Evolutionary conservation across 1,140 invertebrate genomes (phyloP).

Genomic region (Rhopalosiphum padi): DNA sequence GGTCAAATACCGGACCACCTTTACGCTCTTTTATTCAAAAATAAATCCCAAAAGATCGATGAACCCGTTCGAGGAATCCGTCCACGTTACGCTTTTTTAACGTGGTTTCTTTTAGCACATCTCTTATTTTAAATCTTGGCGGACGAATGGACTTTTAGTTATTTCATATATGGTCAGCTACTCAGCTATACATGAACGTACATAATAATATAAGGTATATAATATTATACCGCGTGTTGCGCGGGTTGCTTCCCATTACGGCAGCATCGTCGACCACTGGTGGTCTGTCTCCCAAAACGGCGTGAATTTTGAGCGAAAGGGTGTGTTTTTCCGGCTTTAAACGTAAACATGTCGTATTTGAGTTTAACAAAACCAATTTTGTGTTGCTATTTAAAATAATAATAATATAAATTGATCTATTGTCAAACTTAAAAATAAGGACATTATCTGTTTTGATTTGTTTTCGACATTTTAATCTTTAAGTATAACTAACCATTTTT

Average conservation of each 20-base stretch:
- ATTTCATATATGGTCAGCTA: neutral
- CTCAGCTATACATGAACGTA: neutral
- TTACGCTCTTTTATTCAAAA: slow-evolving; percentile 53
- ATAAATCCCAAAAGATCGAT: slow-evolving; percentile 54
- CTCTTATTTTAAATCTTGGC: slow-evolving; percentile 52
- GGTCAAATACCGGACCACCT: slow-evolving; percentile 47
- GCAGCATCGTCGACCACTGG: neutral
- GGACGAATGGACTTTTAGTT: slow-evolving; percentile 12
- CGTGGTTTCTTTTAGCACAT: neutral
- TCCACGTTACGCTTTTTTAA: neutral
- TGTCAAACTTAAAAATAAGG: neutral
- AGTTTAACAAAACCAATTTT: neutral
- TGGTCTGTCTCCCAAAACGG: neutral
- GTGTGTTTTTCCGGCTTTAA: too few relatives aligned
- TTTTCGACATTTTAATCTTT: neutral
- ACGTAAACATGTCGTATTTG: neutral
- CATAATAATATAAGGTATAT: neutral
- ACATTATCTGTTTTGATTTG: neutral
- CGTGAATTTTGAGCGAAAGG: neutral
- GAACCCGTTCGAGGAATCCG: slow-evolving; percentile 46
- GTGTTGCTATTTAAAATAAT: neutral
- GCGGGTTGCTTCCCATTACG: neutral
- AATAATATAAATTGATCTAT: neutral
- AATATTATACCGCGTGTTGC: neutral
- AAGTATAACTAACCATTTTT: neutral